Conservation (phyloP, 2,113 vertebrate species). For the Apeltes quadracus region DNA sequence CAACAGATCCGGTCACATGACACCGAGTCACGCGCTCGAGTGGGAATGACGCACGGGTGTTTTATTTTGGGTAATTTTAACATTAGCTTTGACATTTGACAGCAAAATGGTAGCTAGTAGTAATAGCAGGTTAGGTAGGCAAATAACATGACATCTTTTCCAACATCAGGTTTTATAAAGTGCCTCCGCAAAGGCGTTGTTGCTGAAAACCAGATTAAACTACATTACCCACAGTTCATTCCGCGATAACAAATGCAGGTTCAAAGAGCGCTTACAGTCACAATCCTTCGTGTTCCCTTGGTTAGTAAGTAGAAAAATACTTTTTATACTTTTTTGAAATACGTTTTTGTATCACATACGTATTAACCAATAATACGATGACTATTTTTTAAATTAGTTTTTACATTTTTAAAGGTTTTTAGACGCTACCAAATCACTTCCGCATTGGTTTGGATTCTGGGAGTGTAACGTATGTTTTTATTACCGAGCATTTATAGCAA, state of each 20-base stretch:
- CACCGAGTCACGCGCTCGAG: conserved; percentile 60
- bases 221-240: conserved; percentile 65
- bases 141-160: background rate
- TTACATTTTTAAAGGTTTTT: background rate
- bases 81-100: too few relatives aligned
- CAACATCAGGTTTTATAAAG: background rate
- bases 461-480: background rate
- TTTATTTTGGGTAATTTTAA: conserved; percentile 1
- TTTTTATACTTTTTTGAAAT: background rate
- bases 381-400: too few relatives aligned
- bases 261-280: conserved; percentile 17
- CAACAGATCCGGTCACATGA: conserved; percentile 66
- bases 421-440: conserved; percentile 26
- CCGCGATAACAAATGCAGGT: background rate
- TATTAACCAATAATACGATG: background rate
- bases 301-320: background rate
- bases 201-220: background rate
- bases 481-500: background rate
- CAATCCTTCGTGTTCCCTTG: background rate
- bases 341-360: background rate
- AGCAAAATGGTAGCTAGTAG: too few relatives aligned
- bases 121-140: background rate
- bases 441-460: conserved; percentile 12
- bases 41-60: conserved; percentile 20
- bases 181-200: background rate